phyloP scores from a whole-genome alignment of 1,140 invertebrate species.

The Drosophila tsacasi region DNA sequence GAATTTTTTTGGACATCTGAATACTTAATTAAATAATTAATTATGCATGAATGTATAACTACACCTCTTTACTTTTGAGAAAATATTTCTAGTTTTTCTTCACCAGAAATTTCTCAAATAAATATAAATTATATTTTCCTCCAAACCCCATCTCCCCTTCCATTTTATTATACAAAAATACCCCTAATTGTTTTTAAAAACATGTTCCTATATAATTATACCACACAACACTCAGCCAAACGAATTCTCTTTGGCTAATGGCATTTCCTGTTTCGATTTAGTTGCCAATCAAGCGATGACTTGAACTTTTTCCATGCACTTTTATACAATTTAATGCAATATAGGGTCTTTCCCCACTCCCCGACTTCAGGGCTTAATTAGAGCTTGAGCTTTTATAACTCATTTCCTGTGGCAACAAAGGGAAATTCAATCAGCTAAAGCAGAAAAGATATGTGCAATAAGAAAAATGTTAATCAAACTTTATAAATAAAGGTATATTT shows the following conservation, averaged over 20 bases:
- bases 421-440: constrained; percentile 30
- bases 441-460: constrained; percentile 19
- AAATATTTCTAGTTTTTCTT: too few species aligned
- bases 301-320: constrained; percentile 57
- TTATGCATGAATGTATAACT: background rate
- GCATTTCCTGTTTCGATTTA: constrained; percentile 63
- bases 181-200: constrained; percentile 18
- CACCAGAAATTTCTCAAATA: background rate
- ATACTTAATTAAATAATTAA: background rate
- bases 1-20: background rate
- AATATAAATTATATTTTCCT: background rate
- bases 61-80: too few species aligned
- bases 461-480: constrained; percentile 45
- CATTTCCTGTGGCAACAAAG: constrained; percentile 64
- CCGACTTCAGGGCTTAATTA: constrained; percentile 61
- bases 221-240: background rate
- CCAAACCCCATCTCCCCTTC: background rate
- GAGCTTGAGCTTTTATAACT: constrained; percentile 65
- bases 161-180: background rate
- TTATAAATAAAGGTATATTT: constrained; percentile 30
- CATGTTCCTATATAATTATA: constrained; percentile 12
- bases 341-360: background rate
- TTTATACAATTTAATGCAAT: constrained; percentile 54
- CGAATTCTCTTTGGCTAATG: constrained; percentile 46
- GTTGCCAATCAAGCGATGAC: constrained; percentile 71